Percentiles rank a stretch among this genome's conserved stretches.
phyloP scores from a whole-genome alignment of 1,140 invertebrate genomes.

The Melipona quadrifasciata region DNA sequence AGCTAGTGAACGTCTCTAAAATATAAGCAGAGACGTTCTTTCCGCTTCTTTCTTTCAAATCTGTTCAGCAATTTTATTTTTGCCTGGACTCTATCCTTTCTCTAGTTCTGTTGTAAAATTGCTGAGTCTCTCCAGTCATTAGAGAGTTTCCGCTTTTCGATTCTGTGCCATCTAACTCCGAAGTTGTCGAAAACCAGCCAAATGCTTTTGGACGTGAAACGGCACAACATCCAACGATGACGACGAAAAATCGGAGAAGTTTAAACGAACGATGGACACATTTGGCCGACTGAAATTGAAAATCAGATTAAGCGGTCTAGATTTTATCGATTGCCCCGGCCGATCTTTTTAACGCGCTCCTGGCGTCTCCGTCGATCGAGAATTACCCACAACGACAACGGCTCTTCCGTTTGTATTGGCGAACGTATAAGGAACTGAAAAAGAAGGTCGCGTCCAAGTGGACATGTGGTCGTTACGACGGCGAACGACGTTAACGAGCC shows the following conservation, averaged over 20 bases:
- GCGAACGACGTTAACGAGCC: slow-evolving; percentile 34
- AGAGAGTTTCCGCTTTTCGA: too few species aligned
- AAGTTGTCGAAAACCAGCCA: too few species aligned
- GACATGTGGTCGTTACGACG: slow-evolving; percentile 33
- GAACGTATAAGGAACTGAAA: neutral
- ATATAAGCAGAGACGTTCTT: neutral
- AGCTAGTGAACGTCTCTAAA: neutral
- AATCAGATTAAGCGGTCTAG: neutral
- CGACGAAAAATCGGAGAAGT: neutral
- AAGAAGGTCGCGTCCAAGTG: slow-evolving; percentile 13
- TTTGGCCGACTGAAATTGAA: neutral
- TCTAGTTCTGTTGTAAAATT: too few species aligned
- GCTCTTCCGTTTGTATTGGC: neutral
- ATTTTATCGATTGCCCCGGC: neutral
- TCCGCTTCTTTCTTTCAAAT: neutral
- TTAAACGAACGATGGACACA: neutral
- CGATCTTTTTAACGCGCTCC: neutral
- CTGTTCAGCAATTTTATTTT: too few species aligned
- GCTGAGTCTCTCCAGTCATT: too few species aligned
- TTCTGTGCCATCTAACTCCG: too few species aligned
- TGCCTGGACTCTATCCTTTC: too few species aligned
- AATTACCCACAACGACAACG: neutral
- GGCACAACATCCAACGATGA: neutral
- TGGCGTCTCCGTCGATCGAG: neutral
- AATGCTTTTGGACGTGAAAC: too few species aligned